Percentiles rank a stretch among this genome's conserved stretches.
Conservation (phyloP, 2,797 vertebrate species). For the Caiman crocodilus region DNA sequence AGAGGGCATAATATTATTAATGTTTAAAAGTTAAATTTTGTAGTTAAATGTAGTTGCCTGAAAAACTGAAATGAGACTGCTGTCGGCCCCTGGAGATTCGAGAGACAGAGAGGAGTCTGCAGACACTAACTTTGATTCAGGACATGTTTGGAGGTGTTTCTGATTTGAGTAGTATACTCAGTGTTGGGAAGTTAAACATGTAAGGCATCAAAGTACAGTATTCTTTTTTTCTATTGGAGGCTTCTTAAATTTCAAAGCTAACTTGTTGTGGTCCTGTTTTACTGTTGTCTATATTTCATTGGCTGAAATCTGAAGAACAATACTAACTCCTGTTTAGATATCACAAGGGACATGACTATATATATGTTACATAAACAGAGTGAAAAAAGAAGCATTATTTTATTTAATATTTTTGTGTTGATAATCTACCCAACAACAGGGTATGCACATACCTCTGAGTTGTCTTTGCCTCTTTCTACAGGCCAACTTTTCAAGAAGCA, state of each 20-base stretch:
- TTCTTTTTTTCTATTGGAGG: neutral
- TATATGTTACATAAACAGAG: neutral
- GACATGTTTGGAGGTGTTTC: neutral
- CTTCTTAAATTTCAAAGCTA: neutral
- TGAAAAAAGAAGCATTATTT: too few relatives aligned
- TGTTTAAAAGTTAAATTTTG: neutral
- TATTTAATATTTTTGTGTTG: neutral
- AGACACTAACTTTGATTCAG: neutral
- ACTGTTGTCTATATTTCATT: neutral
- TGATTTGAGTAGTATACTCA: neutral
- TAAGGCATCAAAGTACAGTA: neutral
- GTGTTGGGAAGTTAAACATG: neutral
- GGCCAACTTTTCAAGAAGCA: slow-evolving; percentile 78
- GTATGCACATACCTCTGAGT: neutral
- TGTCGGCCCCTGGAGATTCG: neutral
- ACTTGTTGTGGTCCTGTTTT: neutral
- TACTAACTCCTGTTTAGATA: neutral
- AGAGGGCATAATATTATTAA: neutral
- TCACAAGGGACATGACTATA: neutral
- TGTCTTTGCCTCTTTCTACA: slow-evolving; percentile 50
- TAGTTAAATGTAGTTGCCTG: neutral
- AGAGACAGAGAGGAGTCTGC: neutral
- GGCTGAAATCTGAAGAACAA: fast-evolving
- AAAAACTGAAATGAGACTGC: neutral
- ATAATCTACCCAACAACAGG: neutral